These are phyloP conservation scores for Setophaga coronata DNA, from an alignment of 2,113 vertebrate species.

Conservation along the genomic window DNA sequence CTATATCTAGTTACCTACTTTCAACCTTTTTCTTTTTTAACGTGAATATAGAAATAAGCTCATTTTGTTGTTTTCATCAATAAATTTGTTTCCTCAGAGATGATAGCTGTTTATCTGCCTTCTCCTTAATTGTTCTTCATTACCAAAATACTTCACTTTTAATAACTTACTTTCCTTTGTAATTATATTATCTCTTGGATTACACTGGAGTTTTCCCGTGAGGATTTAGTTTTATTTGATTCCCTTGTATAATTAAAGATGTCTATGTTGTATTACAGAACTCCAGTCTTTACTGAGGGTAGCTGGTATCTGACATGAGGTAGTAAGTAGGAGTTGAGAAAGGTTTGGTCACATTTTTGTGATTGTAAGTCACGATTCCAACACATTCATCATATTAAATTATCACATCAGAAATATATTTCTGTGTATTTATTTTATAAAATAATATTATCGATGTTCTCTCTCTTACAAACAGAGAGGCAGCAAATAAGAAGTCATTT, in stretches of 20 bases:
- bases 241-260: background rate
- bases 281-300: background rate
- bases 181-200: slow-evolving; percentile 18
- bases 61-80: background rate
- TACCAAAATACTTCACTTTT: slow-evolving; percentile 13
- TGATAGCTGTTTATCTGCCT: background rate
- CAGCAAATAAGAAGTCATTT: background rate
- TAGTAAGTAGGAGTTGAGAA: background rate
- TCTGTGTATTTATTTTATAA: background rate
- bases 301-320: background rate
- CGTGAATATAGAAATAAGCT: background rate
- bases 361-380: background rate
- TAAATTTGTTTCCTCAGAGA: background rate
- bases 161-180: background rate
- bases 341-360: background rate
- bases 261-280: background rate
- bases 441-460: background rate
- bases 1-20: background rate
- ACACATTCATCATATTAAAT: background rate
- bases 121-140: slow-evolving; percentile 2
- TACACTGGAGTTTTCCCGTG: background rate
- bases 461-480: background rate
- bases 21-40: background rate
- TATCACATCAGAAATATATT: background rate
- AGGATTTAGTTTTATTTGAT: slow-evolving; percentile 29